These are phyloP conservation scores for Tapirus terrestris DNA, from an alignment of 2,113 vertebrate genomes.

Conservation along the genomic window DNA sequence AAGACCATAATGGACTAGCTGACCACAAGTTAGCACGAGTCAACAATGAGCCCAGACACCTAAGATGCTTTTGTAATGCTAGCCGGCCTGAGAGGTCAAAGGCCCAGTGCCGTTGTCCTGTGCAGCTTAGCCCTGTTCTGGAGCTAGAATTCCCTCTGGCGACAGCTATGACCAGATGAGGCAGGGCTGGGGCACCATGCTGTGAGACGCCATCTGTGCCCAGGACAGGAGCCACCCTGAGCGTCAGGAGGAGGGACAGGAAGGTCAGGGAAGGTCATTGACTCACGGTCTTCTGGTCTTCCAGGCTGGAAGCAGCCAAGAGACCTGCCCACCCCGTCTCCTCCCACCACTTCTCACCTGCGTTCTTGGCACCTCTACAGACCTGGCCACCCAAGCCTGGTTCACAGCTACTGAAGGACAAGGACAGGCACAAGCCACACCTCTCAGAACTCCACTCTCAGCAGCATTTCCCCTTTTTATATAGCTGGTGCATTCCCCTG, in stretches of 20 bases:
- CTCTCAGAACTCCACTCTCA: background rate
- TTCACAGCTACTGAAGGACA: rapidly evolving
- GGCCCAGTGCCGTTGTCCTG: background rate
- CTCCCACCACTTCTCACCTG: background rate
- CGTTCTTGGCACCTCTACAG: background rate
- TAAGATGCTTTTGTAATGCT: background rate
- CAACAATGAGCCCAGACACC: background rate
- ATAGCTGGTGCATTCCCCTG: background rate
- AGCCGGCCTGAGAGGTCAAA: background rate
- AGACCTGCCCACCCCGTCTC: background rate
- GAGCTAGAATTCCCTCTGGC: background rate
- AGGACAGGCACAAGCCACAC: too few species aligned
- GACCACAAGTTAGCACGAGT: background rate
- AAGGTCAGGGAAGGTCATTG: background rate
- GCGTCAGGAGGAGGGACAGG: background rate
- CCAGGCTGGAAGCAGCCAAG: background rate
- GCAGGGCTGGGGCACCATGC: background rate
- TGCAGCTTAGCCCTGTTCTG: background rate
- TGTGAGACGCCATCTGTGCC: background rate
- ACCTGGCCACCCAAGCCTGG: background rate
- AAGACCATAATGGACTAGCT: background rate
- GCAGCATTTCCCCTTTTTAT: background rate
- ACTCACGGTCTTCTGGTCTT: background rate
- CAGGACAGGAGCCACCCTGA: background rate
- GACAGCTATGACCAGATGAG: background rate